Evolutionary conservation across 2,797 vertebrate genomes (phyloP).

Genomic region (Tarsius wallacei): DNA sequence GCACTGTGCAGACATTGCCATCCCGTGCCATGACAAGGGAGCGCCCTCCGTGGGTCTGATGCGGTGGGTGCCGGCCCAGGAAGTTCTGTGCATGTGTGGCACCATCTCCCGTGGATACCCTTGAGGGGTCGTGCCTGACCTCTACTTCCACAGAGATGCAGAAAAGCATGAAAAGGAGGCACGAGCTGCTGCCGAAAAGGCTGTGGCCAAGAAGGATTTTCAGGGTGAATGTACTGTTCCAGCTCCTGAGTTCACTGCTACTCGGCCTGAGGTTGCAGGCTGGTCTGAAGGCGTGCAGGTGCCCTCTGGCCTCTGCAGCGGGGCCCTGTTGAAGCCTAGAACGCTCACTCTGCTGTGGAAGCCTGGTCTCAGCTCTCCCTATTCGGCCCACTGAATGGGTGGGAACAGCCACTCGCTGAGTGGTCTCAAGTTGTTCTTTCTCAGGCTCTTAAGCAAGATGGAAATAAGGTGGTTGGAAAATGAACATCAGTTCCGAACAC

Average conservation of each 20-base stretch:
- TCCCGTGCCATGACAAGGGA: background rate
- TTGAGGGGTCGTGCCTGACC: background rate
- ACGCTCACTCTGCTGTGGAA: background rate
- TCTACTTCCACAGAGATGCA: background rate
- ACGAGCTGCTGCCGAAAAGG: background rate
- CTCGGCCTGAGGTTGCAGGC: background rate
- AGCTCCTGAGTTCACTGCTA: background rate
- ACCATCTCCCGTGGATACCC: background rate
- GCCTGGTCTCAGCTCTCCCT: no score
- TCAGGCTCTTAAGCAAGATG: background rate
- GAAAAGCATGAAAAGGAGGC: background rate
- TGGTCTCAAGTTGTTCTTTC: background rate
- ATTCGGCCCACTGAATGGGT: background rate
- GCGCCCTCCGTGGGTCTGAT: background rate
- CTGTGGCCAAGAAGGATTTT: background rate
- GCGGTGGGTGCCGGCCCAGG: background rate
- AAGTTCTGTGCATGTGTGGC: background rate
- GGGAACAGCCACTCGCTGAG: accelerated
- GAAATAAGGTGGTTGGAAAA: background rate
- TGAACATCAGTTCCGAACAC: background rate
- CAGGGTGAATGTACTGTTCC: background rate
- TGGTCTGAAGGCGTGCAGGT: no score
- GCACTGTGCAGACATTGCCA: accelerated
- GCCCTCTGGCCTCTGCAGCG: background rate
- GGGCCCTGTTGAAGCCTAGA: background rate